Evolutionary conservation across 2,888 invertebrate species (phyloP), one percentile per base, ranked within the genome.

Genomic region (Amphipyra berbera): DNA sequence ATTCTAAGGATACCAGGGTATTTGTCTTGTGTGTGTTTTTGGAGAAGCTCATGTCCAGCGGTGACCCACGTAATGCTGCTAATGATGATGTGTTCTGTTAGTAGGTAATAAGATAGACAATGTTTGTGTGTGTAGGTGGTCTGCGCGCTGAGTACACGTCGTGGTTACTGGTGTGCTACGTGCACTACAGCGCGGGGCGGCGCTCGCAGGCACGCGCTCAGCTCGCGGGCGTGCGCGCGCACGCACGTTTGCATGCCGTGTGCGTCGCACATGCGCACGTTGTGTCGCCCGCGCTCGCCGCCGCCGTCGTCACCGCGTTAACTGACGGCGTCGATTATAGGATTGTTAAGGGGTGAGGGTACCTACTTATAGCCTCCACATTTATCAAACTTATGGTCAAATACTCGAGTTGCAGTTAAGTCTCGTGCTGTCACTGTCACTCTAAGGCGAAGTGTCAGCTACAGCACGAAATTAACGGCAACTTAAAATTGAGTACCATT

Each of bases 121-220:
- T 35, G 35, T 35, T 0, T 8, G 30, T 6, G 42, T 6, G 42
- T 41, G 38, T 82, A 90, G 90, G 90, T n/a, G 63, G 68, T 1
- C 80, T 90, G 27, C 84, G 71, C 72, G 74, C 85, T 1, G 88
- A 90, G 68, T 82, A 87, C 65, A 58, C 81, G 27, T 60, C 76
- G 33, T 82, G 81, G 61, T 33, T 78, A n/a, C 85, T 90, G 4
- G 82, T 86, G 12, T 68, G 79, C 21, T 87, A 85, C 73, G 87
- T 91, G 68, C 89, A 88, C 81, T 91, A 78, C 70, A 47, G 61
- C 30, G 81, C 85, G 62, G 80, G 82, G 49, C 57, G 73, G 73
- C 59, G 78, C 48, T 46, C 63, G 70, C 49, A 63, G 73, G 30
- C 8, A 27, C 72, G 61, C 41, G 52, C 53, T 40, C 56, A 45